phyloP scores from a whole-genome alignment of 2,888 invertebrate genomes.

The Shargacucullia verbasci region DNA sequence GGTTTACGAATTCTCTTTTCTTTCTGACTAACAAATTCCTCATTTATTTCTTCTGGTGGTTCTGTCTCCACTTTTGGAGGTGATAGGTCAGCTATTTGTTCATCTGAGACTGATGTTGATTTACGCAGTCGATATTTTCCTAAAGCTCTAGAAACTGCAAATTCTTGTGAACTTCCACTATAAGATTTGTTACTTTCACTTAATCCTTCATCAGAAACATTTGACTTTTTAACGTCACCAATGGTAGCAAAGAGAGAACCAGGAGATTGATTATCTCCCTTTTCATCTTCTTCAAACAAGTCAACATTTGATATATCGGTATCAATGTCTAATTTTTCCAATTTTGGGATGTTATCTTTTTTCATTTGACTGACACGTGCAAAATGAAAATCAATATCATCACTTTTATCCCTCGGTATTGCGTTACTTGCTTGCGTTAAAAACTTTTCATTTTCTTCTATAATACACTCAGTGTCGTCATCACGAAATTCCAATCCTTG shows the following conservation, averaged over 20 bases:
- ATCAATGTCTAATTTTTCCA: constrained; percentile 88
- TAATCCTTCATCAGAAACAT: constrained; percentile 89
- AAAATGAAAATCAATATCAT: constrained; percentile 87
- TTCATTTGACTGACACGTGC: constrained; percentile 87
- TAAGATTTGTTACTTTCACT: constrained; percentile 88
- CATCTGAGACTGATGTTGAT: constrained; percentile 92
- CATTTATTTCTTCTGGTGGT: constrained; percentile 65
- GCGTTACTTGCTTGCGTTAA: constrained; percentile 52
- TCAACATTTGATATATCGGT: constrained; percentile 90
- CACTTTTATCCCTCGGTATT: constrained; percentile 84
- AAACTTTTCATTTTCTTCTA: constrained; percentile 79
- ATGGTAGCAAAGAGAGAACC: constrained; percentile 92
- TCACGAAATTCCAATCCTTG: constrained; percentile 78
- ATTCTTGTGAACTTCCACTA: constrained; percentile 93
- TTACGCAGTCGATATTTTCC: constrained; percentile 94
- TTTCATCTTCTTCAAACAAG: constrained; percentile 89
- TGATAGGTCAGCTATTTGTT: constrained; percentile 89
- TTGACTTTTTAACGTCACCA: constrained; percentile 92
- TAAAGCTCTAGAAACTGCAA: constrained; percentile 94
- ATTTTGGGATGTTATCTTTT: constrained; percentile 83
- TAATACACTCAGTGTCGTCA: constrained; percentile 72
- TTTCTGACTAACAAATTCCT: constrained; percentile 67
- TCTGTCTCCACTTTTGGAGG: constrained; percentile 76
- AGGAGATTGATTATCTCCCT: constrained; percentile 90
- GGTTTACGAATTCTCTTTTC: constrained; percentile 74